These are phyloP conservation scores for Pentalonia nigronervosa DNA, from an alignment of 1,140 invertebrate species.

Conservation along the genomic window DNA sequence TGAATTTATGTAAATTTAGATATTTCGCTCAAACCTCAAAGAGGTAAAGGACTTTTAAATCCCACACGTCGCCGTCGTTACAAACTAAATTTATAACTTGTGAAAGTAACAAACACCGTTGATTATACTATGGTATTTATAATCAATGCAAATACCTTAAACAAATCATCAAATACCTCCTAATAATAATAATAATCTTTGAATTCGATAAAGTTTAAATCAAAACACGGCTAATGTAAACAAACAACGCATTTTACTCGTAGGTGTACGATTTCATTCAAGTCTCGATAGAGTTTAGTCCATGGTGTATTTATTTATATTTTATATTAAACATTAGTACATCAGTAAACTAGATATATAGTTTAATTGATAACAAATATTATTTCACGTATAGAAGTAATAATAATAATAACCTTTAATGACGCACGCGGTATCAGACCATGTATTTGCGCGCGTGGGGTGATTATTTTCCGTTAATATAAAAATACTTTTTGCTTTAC, in stretches of 20 bases:
- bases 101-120: neutral
- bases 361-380: neutral
- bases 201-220: slow-evolving; percentile 11
- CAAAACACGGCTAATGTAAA: neutral
- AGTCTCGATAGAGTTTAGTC: neutral
- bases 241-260: neutral
- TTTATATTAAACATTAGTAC: neutral
- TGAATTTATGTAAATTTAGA: neutral
- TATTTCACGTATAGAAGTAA: neutral
- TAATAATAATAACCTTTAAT: no score
- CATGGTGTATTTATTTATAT: neutral
- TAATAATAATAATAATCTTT: neutral
- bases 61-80: neutral
- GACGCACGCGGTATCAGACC: no score
- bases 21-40: neutral
- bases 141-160: no score
- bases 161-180: neutral
- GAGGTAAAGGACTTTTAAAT: neutral
- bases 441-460: no score
- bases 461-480: no score
- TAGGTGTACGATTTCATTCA: neutral
- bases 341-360: neutral
- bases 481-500: no score
- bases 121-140: no score
- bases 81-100: neutral